Evolutionary conservation across 2,888 invertebrate species (phyloP).

Genomic region (Balanococcus diminutus): DNA sequence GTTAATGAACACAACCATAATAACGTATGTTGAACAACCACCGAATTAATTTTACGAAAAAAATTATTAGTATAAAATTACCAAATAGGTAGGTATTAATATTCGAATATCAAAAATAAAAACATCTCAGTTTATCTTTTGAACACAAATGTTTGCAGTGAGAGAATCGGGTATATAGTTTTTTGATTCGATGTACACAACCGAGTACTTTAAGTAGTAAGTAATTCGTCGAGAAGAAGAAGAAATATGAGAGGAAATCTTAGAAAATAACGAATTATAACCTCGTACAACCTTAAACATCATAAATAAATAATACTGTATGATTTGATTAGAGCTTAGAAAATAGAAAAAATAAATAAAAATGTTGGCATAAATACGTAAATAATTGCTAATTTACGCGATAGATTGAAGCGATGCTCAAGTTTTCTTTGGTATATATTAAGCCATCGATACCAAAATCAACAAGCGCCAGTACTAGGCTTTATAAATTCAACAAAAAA

Average conservation of each 20-base stretch:
- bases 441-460: neutral
- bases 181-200: conserved; percentile 13
- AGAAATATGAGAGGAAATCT: neutral
- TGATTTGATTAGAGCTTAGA: neutral
- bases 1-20: conserved; percentile 33
- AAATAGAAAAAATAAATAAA: neutral
- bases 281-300: neutral
- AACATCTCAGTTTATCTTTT: neutral
- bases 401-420: neutral
- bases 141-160: neutral
- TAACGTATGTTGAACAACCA: neutral
- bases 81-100: too few species aligned
- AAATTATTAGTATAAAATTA: conserved; percentile 18
- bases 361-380: neutral
- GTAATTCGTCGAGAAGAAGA: neutral
- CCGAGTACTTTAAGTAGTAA: neutral
- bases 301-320: neutral
- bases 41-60: neutral
- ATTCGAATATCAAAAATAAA: conserved; percentile 9
- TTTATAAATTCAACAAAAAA: neutral
- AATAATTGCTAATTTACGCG: neutral
- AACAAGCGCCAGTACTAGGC: neutral
- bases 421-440: neutral
- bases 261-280: neutral
- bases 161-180: neutral